These are phyloP conservation scores for Lingula anatina DNA, from an alignment of 2,888 invertebrate species.

Conservation along the genomic window DNA sequence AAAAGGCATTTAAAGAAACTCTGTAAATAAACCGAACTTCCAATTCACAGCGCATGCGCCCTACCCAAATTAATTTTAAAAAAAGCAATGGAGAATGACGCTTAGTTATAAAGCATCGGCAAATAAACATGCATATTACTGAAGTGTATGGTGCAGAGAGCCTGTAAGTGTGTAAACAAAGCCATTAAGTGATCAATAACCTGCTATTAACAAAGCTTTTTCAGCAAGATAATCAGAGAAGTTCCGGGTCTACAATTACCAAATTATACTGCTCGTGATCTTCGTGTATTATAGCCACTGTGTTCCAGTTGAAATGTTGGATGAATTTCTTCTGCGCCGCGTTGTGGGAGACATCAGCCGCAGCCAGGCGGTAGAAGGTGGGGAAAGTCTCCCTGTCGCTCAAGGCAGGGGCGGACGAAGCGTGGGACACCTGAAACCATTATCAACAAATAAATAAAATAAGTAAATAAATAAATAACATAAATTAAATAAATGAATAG, in stretches of 20 bases:
- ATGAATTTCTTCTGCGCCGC: conserved; percentile 80
- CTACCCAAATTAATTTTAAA: no score
- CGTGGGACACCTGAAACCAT: conserved; percentile 73
- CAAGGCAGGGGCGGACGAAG: conserved; percentile 81
- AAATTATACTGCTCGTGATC: conserved; percentile 80
- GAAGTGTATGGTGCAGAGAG: not conserved
- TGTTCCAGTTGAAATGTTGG: conserved; percentile 75
- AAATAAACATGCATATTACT: not conserved
- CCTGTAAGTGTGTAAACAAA: not conserved
- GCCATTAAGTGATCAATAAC: not conserved
- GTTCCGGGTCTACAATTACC: no score
- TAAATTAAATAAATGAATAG: no score
- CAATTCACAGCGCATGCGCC: no score
- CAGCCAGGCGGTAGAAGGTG: conserved; percentile 81
- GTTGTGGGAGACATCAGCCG: conserved; percentile 86
- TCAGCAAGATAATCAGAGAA: no score
- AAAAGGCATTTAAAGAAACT: no score
- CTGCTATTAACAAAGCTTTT: no score
- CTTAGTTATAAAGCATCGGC: no score
- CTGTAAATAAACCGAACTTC: no score
- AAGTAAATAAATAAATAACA: no score
- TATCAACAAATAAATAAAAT: no score
- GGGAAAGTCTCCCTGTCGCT: conserved; percentile 84
- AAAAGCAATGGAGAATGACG: no score
- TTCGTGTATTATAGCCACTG: conserved; percentile 81